A percentile compares a stretch with the other conserved stretches of the same genome.
Conservation (phyloP, 2,797 vertebrate species). For the Tachyglossus aculeatus region DNA sequence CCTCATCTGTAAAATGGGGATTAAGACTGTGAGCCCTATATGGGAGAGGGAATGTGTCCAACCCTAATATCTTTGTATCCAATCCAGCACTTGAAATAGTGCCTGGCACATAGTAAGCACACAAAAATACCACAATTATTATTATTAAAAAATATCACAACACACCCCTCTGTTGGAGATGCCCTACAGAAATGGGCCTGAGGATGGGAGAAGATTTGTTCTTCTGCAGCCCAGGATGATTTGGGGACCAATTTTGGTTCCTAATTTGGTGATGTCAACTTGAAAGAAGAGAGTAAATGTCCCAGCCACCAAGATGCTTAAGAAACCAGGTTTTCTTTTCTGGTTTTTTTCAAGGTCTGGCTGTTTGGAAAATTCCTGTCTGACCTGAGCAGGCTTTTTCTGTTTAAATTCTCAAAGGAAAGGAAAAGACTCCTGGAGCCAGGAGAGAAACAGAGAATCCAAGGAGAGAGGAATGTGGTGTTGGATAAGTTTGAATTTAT, state of each 20-base stretch:
- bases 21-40: too few relatives aligned
- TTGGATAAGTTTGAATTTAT: conserved; percentile 74
- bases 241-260: not conserved
- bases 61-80: too few relatives aligned
- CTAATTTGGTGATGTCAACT: not conserved
- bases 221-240: too few relatives aligned
- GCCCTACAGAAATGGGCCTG: too few relatives aligned
- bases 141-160: too few relatives aligned
- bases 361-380: conserved; percentile 10
- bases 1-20: too few relatives aligned
- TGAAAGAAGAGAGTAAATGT: not conserved
- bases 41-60: too few relatives aligned
- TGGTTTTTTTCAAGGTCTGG: conserved; percentile 21
- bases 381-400: conserved; percentile 35
- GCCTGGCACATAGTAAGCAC: too few relatives aligned
- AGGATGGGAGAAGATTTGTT: too few relatives aligned
- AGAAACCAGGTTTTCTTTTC: not conserved
- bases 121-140: too few relatives aligned
- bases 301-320: not conserved
- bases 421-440: conserved; percentile 45
- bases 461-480: conserved; percentile 73
- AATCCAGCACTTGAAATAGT: too few relatives aligned
- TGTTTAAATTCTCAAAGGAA: conserved; percentile 38
- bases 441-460: conserved; percentile 52
- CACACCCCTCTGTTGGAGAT: too few relatives aligned